Conservation (phyloP, 1,140 invertebrate genomes). For the Leptinotarsa texana region DNA sequence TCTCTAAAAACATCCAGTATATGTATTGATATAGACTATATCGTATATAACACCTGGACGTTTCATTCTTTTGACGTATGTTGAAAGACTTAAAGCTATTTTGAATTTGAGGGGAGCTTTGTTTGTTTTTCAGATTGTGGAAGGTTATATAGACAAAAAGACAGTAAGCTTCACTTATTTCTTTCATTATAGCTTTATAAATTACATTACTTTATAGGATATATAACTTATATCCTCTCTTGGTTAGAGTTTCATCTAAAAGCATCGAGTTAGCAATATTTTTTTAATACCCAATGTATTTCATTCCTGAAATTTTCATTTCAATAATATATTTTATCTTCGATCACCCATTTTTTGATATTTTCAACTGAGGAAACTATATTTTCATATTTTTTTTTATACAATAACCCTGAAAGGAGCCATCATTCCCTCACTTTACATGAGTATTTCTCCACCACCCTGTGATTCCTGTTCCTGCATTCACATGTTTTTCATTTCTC, state of each 20-base stretch:
- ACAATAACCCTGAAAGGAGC: neutral
- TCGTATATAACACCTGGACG: too few species aligned
- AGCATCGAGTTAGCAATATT: neutral
- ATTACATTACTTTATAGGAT: neutral
- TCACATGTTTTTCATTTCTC: neutral
- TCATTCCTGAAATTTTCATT: neutral
- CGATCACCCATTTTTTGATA: neutral
- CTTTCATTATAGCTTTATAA: neutral
- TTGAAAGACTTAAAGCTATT: too few species aligned
- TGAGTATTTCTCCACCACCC: neutral
- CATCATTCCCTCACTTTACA: neutral
- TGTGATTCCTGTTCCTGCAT: neutral
- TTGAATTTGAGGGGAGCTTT: neutral
- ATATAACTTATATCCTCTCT: neutral
- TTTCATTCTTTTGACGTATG: too few species aligned
- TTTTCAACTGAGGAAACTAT: neutral
- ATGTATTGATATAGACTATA: too few species aligned
- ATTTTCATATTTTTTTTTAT: neutral
- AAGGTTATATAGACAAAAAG: too few species aligned
- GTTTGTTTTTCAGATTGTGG: neutral
- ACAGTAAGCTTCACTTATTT: neutral
- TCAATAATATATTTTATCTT: neutral
- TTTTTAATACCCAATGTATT: neutral
- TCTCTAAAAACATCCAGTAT: too few species aligned
- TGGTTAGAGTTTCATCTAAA: neutral